phyloP scores from a whole-genome alignment of 2,797 vertebrate species.

The Galaxias olidus region DNA sequence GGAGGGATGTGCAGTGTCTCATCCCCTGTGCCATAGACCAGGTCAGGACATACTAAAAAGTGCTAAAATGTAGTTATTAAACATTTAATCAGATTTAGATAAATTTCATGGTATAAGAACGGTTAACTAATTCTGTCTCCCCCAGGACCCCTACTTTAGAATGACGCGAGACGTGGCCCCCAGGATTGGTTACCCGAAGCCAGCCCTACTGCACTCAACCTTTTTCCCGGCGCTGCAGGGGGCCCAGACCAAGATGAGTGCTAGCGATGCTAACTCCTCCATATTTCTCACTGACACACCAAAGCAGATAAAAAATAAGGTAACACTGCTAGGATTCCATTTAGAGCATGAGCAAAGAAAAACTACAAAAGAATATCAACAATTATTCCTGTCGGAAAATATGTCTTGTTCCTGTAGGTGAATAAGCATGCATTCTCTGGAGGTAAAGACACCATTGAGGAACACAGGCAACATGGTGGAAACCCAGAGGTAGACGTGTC shows the following conservation, averaged over 20 bases:
- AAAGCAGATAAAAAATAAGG: constrained; percentile 98
- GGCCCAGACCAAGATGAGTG: constrained; percentile 98
- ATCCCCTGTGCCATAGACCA: constrained; percentile 98
- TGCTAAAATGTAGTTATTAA: too few relatives aligned
- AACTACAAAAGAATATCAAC: too few relatives aligned
- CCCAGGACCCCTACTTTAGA: constrained; percentile 95
- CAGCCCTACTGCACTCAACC: constrained; percentile 91
- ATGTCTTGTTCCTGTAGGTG: constrained; percentile 68
- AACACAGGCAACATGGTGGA: constrained; percentile 89
- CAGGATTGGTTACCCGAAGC: constrained; percentile 89
- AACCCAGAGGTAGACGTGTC: constrained; percentile 94
- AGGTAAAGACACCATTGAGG: constrained; percentile 93
- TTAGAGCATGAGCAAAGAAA: neutral
- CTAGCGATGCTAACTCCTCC: constrained; percentile 93
- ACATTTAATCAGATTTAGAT: too few relatives aligned
- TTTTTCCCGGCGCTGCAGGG: constrained; percentile 98
- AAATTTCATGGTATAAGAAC: too few relatives aligned
- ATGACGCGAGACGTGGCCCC: constrained; percentile 98
- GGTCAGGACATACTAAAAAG: constrained; percentile 71
- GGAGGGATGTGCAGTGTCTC: constrained; percentile 90
- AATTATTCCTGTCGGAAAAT: too few relatives aligned
- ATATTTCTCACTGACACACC: constrained; percentile 96
- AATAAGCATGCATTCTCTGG: constrained; percentile 98
- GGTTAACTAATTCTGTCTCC: too few relatives aligned
- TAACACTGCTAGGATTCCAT: constrained; percentile 38